Evolutionary conservation across 2,113 vertebrate species (phyloP).

Genomic region (Fregata magnificens): DNA sequence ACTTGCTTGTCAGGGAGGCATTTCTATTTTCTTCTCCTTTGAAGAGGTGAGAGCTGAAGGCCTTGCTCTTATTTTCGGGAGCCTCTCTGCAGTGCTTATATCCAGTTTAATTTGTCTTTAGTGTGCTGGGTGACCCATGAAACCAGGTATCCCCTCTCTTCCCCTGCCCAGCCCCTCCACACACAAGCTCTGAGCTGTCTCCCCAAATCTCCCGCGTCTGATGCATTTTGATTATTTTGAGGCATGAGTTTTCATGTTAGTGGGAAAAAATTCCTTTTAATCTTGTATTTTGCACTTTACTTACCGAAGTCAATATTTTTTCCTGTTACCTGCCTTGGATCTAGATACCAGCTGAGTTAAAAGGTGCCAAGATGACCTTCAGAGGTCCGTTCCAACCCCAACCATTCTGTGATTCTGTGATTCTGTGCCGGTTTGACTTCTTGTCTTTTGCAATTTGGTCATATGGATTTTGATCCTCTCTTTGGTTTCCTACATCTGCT

Average conservation of each 20-base stretch:
- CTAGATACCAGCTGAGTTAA: background rate
- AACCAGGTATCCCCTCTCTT: background rate
- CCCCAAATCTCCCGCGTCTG: background rate
- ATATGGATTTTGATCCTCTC: background rate
- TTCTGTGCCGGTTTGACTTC: fast-evolving
- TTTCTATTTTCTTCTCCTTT: background rate
- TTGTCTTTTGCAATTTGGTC: background rate
- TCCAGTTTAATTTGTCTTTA: background rate
- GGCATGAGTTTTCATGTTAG: background rate
- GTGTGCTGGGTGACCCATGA: background rate
- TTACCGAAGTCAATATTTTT: background rate
- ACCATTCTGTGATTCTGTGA: too few species aligned
- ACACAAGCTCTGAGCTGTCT: background rate
- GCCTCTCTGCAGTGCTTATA: background rate
- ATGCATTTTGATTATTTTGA: background rate
- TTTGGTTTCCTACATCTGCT: background rate
- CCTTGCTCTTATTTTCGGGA: background rate
- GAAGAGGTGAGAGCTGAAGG: background rate
- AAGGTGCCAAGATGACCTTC: too few species aligned
- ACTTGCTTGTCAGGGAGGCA: background rate
- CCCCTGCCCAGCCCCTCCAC: background rate
- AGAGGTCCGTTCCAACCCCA: too few species aligned
- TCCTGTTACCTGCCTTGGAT: background rate
- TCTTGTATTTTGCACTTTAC: background rate
- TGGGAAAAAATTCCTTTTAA: background rate